A percentile compares a stretch with the other conserved stretches of the same genome.
Conservation (phyloP, 2,113 vertebrate genomes). For the Vicugna pacos region DNA sequence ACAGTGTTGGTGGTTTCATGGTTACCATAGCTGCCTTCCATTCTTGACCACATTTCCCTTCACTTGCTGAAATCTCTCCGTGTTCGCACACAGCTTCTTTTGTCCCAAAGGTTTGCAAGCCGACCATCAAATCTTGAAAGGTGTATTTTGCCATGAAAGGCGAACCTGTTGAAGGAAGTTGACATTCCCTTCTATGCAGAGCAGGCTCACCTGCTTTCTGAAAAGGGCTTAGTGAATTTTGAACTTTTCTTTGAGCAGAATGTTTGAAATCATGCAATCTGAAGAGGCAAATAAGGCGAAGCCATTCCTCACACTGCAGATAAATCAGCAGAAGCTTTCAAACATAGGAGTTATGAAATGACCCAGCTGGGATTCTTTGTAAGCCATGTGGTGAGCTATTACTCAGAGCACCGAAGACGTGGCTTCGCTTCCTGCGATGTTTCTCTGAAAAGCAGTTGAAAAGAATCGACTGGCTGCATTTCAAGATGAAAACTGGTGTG, state of each 20-base stretch:
- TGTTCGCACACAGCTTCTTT: not conserved
- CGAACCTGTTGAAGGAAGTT: not conserved
- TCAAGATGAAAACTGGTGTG: not conserved
- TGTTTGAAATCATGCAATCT: slow-evolving; percentile 62
- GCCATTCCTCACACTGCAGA: slow-evolving; percentile 45
- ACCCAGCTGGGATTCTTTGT: slow-evolving; percentile 64
- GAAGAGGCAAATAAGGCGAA: slow-evolving; percentile 61
- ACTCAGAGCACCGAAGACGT: slow-evolving; percentile 38
- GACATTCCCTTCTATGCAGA: not conserved
- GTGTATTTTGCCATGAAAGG: not conserved
- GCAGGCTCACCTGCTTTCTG: not conserved
- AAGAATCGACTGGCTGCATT: not conserved
- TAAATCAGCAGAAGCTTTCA: slow-evolving; percentile 71
- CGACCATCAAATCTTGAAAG: not conserved
- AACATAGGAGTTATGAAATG: slow-evolving; percentile 59
- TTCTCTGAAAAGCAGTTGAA: slow-evolving; percentile 22
- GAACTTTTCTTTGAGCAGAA: slow-evolving; percentile 67
- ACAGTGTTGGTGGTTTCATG: no score
- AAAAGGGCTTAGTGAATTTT: slow-evolving; percentile 30
- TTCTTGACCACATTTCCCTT: not conserved
- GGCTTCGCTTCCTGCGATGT: slow-evolving; percentile 56
- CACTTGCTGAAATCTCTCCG: not conserved
- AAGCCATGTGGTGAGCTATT: slow-evolving; percentile 51
- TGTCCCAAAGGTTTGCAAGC: not conserved
- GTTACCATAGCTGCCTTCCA: no score